phyloP scores from a whole-genome alignment of 2,888 invertebrate species.

The Operophtera brumata region DNA sequence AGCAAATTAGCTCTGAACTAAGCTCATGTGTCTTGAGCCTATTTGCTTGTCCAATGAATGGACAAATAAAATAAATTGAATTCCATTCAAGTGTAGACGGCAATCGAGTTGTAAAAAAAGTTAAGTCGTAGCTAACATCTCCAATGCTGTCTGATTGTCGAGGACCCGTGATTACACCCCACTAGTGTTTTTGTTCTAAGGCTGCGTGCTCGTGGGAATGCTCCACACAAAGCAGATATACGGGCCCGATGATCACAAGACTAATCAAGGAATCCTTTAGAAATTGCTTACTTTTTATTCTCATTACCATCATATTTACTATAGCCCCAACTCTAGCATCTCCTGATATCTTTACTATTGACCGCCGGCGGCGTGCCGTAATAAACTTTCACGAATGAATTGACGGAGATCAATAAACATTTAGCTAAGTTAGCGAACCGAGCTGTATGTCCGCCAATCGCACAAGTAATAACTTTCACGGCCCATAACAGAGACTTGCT shows the following conservation, averaged over 20 bases:
- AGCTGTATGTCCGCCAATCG: constrained; percentile 29
- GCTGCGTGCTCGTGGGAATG: constrained; percentile 43
- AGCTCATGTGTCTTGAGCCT: constrained; percentile 10
- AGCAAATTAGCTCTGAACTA: constrained; percentile 10
- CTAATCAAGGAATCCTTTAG: constrained; percentile 28
- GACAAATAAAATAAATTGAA: constrained; percentile 38
- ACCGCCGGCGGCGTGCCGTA: background rate
- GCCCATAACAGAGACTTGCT: constrained; percentile 59
- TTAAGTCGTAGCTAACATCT: constrained; percentile 36
- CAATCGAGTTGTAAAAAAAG: constrained; percentile 30
- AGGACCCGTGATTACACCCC: constrained; percentile 43
- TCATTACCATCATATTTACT: constrained; percentile 25
- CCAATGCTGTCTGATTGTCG: constrained; percentile 44
- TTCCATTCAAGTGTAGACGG: constrained; percentile 34
- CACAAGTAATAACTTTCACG: constrained; percentile 70
- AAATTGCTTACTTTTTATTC: constrained; percentile 32
- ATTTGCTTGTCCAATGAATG: constrained; percentile 34
- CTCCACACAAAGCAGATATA: constrained; percentile 39
- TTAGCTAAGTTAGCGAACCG: constrained; percentile 37
- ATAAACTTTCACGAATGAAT: constrained; percentile 28
- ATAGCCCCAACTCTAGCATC: constrained; percentile 5
- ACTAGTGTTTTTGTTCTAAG: constrained; percentile 41
- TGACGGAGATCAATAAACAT: constrained; percentile 28
- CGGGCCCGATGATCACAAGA: constrained; percentile 29
- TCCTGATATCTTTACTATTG: constrained; percentile 18